Percentiles rank a stretch among this genome's conserved stretches.
Conservation (phyloP, 2,113 vertebrate species). For the Podiceps cristatus region DNA sequence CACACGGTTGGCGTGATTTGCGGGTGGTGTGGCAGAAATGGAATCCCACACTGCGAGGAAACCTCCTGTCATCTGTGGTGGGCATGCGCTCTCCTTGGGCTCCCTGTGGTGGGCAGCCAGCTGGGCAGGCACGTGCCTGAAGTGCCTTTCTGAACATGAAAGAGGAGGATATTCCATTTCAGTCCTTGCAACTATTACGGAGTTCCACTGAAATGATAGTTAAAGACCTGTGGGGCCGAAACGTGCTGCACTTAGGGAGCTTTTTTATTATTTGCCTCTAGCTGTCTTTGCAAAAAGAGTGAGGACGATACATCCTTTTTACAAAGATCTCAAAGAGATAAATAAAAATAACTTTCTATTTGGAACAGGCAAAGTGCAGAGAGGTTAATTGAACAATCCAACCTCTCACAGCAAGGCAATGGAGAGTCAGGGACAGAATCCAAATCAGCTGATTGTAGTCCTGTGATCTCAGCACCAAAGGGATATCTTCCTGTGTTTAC, state of each 20-base stretch:
- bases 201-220: not conserved
- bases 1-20: not conserved
- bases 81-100: not conserved
- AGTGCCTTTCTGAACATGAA: not conserved
- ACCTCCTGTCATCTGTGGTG: not conserved
- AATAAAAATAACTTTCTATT: not conserved
- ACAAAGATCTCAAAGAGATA: not conserved
- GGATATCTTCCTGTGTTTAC: not conserved
- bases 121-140: not conserved
- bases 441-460: not conserved
- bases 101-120: not conserved
- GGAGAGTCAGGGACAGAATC: not conserved
- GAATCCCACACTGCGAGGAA: not conserved
- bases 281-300: not conserved
- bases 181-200: not conserved
- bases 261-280: not conserved
- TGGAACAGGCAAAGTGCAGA: not conserved
- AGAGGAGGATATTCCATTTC: not conserved
- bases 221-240: not conserved
- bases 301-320: not conserved
- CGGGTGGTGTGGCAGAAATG: not conserved
- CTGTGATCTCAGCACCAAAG: not conserved
- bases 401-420: not conserved
- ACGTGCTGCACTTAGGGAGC: not conserved
- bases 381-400: not conserved